Percentiles rank a stretch among this genome's conserved stretches.
These are phyloP conservation scores for Ondatra zibethicus DNA, from an alignment of 2,113 vertebrate genomes.

Conservation along the genomic window DNA sequence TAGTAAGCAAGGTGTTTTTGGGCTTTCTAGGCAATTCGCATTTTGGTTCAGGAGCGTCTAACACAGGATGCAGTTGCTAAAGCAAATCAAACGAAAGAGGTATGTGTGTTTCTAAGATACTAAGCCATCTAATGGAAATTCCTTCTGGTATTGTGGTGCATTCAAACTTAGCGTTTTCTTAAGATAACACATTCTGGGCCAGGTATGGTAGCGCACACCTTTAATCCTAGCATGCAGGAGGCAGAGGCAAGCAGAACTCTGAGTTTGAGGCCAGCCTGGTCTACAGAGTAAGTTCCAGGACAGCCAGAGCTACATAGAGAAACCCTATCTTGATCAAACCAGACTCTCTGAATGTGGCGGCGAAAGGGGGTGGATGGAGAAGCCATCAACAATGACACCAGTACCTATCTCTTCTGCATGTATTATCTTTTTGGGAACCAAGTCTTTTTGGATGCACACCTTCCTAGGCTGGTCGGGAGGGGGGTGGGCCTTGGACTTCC, in stretches of 20 bases:
- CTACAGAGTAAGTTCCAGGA: not conserved
- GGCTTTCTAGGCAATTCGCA: conserved; percentile 93
- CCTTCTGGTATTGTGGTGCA: not conserved
- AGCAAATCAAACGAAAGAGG: conserved; percentile 95
- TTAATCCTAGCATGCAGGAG: not conserved
- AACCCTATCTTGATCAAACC: not conserved
- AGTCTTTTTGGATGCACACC: no score
- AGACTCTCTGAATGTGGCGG: no score
- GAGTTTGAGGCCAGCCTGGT: not conserved
- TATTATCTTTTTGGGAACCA: no score
- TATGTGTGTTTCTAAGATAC: conserved; percentile 75
- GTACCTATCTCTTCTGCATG: no score
- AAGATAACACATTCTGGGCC: not conserved
- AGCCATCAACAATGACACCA: no score
- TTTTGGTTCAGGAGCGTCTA: conserved; percentile 96
- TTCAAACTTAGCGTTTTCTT: conserved; percentile 35
- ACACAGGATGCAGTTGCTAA: conserved; percentile 95
- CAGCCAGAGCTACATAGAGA: not conserved
- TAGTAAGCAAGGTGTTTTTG: conserved; percentile 54
- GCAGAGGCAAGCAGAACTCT: not conserved
- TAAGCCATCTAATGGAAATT: not conserved
- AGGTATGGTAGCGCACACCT: not conserved
- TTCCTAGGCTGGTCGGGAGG: no score
- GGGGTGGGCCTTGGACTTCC: no score
- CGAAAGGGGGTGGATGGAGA: no score